These are phyloP conservation scores for Phalera bucephala DNA, from an alignment of 2,888 invertebrate species.

Conservation along the genomic window DNA sequence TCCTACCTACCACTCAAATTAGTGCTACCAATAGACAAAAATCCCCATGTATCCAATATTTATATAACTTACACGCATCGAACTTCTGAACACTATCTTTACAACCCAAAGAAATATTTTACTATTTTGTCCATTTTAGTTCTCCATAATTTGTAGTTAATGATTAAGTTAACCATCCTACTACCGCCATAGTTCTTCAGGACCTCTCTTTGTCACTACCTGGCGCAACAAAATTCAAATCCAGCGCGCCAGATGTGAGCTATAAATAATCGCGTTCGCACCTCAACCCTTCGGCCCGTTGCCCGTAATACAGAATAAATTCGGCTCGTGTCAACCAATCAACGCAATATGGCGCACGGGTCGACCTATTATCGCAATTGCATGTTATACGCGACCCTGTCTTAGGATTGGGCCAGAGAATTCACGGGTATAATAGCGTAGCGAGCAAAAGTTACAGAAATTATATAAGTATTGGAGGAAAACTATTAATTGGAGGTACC, in stretches of 20 bases:
- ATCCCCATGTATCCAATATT: too few species aligned
- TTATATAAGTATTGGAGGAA: too few species aligned
- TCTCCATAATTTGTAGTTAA: too few species aligned
- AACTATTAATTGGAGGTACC: too few species aligned
- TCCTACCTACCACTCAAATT: too few species aligned
- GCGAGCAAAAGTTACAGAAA: neutral
- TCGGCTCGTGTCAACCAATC: constrained; percentile 70
- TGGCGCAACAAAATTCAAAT: constrained; percentile 43
- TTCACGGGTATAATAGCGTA: constrained; percentile 7
- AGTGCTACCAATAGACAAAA: too few species aligned
- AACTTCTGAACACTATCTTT: too few species aligned
- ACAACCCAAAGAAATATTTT: too few species aligned
- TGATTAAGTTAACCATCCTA: constrained; percentile 1
- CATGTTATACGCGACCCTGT: constrained; percentile 63
- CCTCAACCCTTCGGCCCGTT: constrained; percentile 62
- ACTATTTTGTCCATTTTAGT: too few species aligned
- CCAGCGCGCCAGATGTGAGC: constrained; percentile 50
- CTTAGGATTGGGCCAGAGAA: constrained; percentile 43
- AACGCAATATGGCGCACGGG: constrained; percentile 74
- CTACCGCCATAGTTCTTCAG: neutral
- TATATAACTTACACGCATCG: too few species aligned
- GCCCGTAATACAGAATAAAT: constrained; percentile 75
- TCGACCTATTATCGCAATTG: constrained; percentile 68
- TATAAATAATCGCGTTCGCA: constrained; percentile 64
- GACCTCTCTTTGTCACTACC: constrained; percentile 21